Conservation (phyloP, 2,888 invertebrate species). For the Phrixothrix hirtus region DNA sequence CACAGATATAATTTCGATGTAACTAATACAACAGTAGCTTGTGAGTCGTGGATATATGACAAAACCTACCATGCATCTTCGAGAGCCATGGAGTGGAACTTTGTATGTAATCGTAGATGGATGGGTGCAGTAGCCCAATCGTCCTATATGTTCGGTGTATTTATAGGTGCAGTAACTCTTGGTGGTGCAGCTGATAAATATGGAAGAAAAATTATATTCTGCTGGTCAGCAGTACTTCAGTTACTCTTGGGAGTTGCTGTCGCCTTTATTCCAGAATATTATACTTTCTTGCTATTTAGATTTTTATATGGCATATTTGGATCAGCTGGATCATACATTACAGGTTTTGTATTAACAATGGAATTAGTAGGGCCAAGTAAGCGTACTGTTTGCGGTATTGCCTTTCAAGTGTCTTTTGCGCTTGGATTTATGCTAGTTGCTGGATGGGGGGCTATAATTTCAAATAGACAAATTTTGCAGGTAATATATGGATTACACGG, state of each 20-base stretch:
- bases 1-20: slow-evolving; percentile 56
- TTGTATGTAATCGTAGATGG: slow-evolving; percentile 80
- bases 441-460: slow-evolving; percentile 78
- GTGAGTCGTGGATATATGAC: slow-evolving; percentile 71
- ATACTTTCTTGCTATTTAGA: slow-evolving; percentile 68
- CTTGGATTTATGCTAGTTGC: slow-evolving; percentile 81
- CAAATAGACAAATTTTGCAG: slow-evolving; percentile 74
- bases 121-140: slow-evolving; percentile 80
- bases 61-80: slow-evolving; percentile 73
- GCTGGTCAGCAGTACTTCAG: slow-evolving; percentile 75
- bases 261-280: slow-evolving; percentile 78
- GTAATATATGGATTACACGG: slow-evolving; percentile 77
- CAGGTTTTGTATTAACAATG: slow-evolving; percentile 75
- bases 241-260: slow-evolving; percentile 68
- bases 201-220: slow-evolving; percentile 78
- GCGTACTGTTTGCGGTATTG: slow-evolving; percentile 77
- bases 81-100: slow-evolving; percentile 79
- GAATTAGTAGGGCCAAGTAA: slow-evolving; percentile 81
- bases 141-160: slow-evolving; percentile 80
- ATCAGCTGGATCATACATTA: slow-evolving; percentile 75
- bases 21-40: slow-evolving; percentile 52
- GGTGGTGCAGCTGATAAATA: slow-evolving; percentile 77
- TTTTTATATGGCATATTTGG: slow-evolving; percentile 81
- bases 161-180: slow-evolving; percentile 75
- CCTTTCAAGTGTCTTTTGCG: slow-evolving; percentile 80